A percentile compares a stretch with the other conserved stretches of the same genome.
Evolutionary conservation across 2,888 invertebrate species (phyloP).

Genomic region (Patella pellucida): DNA sequence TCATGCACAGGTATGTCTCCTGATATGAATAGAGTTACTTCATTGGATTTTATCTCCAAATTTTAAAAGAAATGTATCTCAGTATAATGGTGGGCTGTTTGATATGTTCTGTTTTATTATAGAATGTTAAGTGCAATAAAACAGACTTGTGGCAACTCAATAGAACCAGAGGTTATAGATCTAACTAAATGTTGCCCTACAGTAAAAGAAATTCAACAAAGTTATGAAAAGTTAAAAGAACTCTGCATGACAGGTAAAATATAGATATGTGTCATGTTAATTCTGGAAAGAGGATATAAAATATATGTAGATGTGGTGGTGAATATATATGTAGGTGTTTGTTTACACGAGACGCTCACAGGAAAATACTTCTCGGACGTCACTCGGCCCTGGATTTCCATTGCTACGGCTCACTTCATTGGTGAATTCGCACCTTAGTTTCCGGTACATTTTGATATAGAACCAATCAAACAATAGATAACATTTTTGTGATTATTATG

Average conservation of each 20-base stretch:
- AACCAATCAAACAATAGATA: no score
- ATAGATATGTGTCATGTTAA: neutral
- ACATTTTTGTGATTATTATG: no score
- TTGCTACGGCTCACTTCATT: no score
- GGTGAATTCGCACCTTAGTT: no score
- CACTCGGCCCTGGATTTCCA: no score
- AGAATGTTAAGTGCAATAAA: constrained; percentile 55
- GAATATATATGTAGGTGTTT: no score
- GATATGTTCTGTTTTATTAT: neutral
- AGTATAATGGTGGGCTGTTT: no score
- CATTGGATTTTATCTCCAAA: neutral
- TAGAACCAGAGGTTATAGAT: constrained; percentile 78
- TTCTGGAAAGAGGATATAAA: neutral
- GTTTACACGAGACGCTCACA: no score
- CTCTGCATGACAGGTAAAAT: constrained; percentile 82
- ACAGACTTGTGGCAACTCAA: constrained; percentile 71
- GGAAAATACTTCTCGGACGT: no score
- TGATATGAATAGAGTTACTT: neutral
- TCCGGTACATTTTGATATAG: no score
- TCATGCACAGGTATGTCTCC: neutral
- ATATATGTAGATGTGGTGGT: neutral
- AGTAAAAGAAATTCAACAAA: constrained; percentile 77
- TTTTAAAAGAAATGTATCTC: no score
- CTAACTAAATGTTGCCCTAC: constrained; percentile 78
- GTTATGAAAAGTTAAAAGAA: constrained; percentile 81